Percentiles rank a stretch among this genome's conserved stretches.
Evolutionary conservation across 2,113 vertebrate genomes (phyloP).

Genomic region (Geococcyx californianus): DNA sequence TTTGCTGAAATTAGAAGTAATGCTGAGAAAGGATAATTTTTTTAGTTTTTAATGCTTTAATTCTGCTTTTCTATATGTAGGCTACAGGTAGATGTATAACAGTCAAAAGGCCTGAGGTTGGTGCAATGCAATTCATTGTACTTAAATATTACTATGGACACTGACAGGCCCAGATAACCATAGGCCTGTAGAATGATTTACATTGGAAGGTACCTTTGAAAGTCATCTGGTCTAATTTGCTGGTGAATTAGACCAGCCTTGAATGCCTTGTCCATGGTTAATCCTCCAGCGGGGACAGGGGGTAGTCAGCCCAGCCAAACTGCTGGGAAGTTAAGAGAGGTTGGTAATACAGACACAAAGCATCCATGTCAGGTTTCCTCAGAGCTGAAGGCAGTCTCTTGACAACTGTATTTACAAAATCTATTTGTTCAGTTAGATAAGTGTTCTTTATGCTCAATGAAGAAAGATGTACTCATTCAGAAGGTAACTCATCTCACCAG

Average conservation of each 20-base stretch:
- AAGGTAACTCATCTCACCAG: background rate
- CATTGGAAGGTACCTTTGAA: background rate
- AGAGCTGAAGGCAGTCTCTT: background rate
- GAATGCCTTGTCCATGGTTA: background rate
- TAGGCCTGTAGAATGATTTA: background rate
- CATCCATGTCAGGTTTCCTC: background rate
- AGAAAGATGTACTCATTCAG: background rate
- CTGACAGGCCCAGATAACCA: background rate
- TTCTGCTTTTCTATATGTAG: background rate
- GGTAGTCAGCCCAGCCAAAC: background rate
- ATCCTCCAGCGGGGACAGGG: background rate
- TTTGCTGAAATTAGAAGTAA: background rate
- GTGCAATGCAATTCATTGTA: fast-evolving
- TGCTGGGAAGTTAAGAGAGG: background rate
- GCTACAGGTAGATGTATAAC: background rate
- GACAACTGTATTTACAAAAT: background rate
- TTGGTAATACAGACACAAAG: background rate
- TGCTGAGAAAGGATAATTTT: background rate
- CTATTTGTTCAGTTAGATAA: background rate
- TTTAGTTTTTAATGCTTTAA: background rate
- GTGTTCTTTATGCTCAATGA: background rate
- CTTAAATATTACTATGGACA: background rate
- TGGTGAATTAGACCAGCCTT: too few species aligned
- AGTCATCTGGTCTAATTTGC: background rate
- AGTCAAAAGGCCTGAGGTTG: background rate